Conservation (phyloP, 2,888 invertebrate species). For the Congeria kusceri region DNA sequence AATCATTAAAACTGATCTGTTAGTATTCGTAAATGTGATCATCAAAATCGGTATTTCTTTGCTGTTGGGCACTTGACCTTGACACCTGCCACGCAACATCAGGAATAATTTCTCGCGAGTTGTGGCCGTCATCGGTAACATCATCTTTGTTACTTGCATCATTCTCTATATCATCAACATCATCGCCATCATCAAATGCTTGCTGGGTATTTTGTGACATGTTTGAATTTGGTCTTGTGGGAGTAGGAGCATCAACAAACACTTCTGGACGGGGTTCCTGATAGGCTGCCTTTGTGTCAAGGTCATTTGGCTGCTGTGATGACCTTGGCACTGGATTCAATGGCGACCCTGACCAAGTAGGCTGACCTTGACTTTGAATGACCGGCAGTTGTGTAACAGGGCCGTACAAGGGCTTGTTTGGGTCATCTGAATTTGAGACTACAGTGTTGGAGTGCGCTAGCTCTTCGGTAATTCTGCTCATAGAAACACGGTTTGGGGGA, state of each 20-base stretch:
- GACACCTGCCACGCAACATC: slow-evolving; percentile 49
- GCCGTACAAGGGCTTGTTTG: slow-evolving; percentile 17
- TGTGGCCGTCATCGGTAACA: not conserved
- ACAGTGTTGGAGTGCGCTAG: not conserved
- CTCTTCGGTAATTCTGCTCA: slow-evolving; percentile 2
- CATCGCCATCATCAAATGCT: slow-evolving; percentile 1
- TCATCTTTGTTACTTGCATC: slow-evolving; percentile 10
- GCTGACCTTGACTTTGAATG: slow-evolving; percentile 7
- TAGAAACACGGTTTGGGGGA: not conserved
- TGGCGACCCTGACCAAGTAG: slow-evolving; percentile 3
- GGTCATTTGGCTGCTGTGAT: not conserved
- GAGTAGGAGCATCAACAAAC: too few species aligned
- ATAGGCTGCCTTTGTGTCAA: too few species aligned
- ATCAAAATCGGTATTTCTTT: not conserved
- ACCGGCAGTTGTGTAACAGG: slow-evolving; percentile 18
- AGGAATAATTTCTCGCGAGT: slow-evolving; percentile 5
- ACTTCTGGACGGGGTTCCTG: too few species aligned
- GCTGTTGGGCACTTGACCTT: slow-evolving; percentile 12
- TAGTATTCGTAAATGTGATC: too few species aligned
- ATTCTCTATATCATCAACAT: slow-evolving; percentile 4
- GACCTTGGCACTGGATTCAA: slow-evolving; percentile 23
- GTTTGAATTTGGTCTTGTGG: slow-evolving; percentile 21
- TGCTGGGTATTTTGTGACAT: too few species aligned
- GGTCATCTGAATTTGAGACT: slow-evolving; percentile 21
- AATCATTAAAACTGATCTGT: not conserved